These are phyloP conservation scores for Pristionchus fissidentatus DNA, from an alignment of 2,888 invertebrate genomes.

Conservation along the genomic window DNA sequence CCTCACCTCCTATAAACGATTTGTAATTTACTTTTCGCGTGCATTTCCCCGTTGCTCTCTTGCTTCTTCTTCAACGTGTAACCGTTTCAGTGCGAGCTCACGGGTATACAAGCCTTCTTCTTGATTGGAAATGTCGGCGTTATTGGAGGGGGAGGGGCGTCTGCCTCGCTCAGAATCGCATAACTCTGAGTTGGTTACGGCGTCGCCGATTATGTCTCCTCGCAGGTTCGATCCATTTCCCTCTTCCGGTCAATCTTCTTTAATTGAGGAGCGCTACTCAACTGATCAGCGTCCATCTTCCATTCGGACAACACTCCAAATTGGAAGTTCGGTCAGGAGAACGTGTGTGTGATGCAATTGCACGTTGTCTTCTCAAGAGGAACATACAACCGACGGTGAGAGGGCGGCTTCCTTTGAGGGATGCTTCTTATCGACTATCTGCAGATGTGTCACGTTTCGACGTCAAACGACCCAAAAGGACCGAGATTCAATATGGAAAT, in stretches of 20 bases:
- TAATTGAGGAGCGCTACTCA: conserved; percentile 53
- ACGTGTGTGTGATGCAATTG: conserved; percentile 62
- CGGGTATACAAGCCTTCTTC: conserved; percentile 34
- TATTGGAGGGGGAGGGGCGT: conserved; percentile 27
- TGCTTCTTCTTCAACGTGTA: conserved; percentile 17
- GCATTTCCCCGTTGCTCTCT: background rate
- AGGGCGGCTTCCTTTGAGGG: background rate
- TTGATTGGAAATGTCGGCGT: conserved; percentile 26
- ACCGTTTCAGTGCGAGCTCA: conserved; percentile 36
- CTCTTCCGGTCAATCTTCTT: background rate
- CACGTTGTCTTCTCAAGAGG: conserved; percentile 58
- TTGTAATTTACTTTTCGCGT: conserved; percentile 30
- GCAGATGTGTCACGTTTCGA: conserved; percentile 71
- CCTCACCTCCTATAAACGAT: background rate
- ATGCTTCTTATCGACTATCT: background rate
- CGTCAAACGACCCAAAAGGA: conserved; percentile 64
- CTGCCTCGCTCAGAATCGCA: conserved; percentile 38
- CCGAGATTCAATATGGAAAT: conserved; percentile 60
- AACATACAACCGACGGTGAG: conserved; percentile 56
- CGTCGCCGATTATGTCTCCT: conserved; percentile 45
- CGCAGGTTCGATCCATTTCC: conserved; percentile 33
- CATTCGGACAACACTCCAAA: conserved; percentile 74
- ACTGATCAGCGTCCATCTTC: conserved; percentile 72
- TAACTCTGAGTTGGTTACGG: conserved; percentile 20
- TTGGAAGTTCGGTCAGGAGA: conserved; percentile 66